Percentiles rank a stretch among this genome's conserved stretches.
These are phyloP conservation scores for Mesoligia furuncula DNA, from an alignment of 2,888 invertebrate genomes.

Conservation along the genomic window DNA sequence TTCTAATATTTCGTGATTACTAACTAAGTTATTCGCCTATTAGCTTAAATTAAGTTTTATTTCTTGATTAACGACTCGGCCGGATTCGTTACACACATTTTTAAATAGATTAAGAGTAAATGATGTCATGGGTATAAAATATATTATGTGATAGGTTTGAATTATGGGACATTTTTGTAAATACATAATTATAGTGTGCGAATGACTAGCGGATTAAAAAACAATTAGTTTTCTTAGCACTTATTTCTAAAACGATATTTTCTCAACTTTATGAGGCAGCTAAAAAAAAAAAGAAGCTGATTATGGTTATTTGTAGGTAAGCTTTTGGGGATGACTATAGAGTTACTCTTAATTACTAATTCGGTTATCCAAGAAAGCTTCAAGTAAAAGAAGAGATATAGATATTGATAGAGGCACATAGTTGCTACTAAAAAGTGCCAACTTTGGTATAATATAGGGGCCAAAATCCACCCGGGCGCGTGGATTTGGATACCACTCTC, in stretches of 20 bases:
- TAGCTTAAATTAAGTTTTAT: constrained; percentile 52
- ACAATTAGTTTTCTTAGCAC: not conserved
- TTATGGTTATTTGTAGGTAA: not conserved
- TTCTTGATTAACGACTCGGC: constrained; percentile 44
- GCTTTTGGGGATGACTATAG: not conserved
- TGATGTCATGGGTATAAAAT: constrained; percentile 32
- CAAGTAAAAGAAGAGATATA: not conserved
- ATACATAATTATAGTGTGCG: not conserved
- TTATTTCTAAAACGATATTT: not conserved
- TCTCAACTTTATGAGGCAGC: not conserved
- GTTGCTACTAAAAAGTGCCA: not conserved
- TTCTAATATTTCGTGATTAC: constrained; percentile 49
- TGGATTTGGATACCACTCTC: too few relatives aligned
- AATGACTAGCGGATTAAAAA: not conserved
- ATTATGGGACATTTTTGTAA: constrained; percentile 4
- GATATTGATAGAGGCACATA: not conserved
- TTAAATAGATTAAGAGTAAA: constrained; percentile 47
- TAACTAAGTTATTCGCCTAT: constrained; percentile 56
- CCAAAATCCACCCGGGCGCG: too few relatives aligned
- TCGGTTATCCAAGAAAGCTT: not conserved
- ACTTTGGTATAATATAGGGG: too few relatives aligned
- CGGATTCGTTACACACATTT: constrained; percentile 32
- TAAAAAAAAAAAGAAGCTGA: not conserved
- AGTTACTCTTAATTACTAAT: not conserved
- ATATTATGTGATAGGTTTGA: constrained; percentile 10